These are phyloP conservation scores for Pseudococcus jackbeardsleyi DNA, from an alignment of 2,888 invertebrate species.

Conservation along the genomic window DNA sequence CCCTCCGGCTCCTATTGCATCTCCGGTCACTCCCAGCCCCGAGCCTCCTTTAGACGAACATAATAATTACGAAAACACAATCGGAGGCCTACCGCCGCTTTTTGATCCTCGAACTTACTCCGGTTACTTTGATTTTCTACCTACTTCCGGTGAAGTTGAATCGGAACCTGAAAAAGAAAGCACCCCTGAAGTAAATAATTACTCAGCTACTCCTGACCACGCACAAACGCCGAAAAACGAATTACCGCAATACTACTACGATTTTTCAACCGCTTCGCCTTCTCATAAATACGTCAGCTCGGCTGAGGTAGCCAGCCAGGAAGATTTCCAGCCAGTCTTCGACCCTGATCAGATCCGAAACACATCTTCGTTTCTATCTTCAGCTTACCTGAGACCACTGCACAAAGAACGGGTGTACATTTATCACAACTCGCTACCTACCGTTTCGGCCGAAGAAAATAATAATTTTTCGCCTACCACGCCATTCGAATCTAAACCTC, in stretches of 20 bases:
- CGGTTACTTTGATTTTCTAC: slow-evolving; percentile 62
- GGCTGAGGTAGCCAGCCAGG: slow-evolving; percentile 38
- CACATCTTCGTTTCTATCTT: slow-evolving; percentile 25
- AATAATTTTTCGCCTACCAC: background rate
- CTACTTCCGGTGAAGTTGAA: slow-evolving; percentile 22
- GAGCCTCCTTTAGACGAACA: slow-evolving; percentile 9
- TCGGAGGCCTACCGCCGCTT: background rate
- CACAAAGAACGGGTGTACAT: slow-evolving; percentile 64
- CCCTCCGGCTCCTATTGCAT: background rate
- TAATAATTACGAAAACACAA: slow-evolving; percentile 40
- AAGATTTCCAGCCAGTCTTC: background rate
- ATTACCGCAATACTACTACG: slow-evolving; percentile 58
- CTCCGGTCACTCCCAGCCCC: background rate
- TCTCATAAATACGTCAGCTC: slow-evolving; percentile 55
- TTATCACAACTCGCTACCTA: slow-evolving; percentile 62
- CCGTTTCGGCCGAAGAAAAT: slow-evolving; percentile 28
- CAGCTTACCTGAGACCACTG: slow-evolving; percentile 60
- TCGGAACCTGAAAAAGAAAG: background rate
- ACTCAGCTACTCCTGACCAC: background rate
- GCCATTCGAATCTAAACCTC: background rate
- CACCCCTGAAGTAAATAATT: background rate
- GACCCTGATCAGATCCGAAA: slow-evolving; percentile 47
- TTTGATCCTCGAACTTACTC: slow-evolving; percentile 54
- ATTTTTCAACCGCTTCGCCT: slow-evolving; percentile 58
- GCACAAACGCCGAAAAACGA: background rate